phyloP scores from a whole-genome alignment of 2,797 vertebrate species.

The Lagorchestes hirsutus region DNA sequence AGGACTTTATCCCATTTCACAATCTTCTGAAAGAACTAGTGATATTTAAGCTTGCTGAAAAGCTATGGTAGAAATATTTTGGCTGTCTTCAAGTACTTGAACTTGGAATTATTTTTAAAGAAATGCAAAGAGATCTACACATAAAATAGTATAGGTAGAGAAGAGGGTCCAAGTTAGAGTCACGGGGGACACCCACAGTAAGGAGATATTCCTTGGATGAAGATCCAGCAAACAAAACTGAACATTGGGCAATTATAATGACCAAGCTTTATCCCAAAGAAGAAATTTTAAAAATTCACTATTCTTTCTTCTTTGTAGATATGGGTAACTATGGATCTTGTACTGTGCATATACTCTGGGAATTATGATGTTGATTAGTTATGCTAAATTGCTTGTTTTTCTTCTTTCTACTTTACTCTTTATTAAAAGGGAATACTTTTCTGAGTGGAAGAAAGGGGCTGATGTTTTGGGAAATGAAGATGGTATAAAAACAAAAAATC shows the following conservation, averaged over 20 bases:
- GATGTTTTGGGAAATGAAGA: too few species aligned
- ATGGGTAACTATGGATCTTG: not conserved
- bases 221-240: not conserved
- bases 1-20: not conserved
- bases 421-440: too few species aligned
- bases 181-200: not conserved
- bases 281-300: not conserved
- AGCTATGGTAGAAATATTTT: not conserved
- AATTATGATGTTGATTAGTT: not conserved
- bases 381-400: not conserved
- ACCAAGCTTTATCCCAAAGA: not conserved
- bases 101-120: not conserved
- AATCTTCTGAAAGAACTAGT: not conserved
- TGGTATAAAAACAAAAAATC: not conserved
- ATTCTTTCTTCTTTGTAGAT: not conserved
- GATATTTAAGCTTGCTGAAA: not conserved
- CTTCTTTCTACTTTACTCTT: not conserved
- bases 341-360: not conserved
- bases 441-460: too few species aligned
- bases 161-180: not conserved
- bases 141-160: not conserved
- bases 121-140: not conserved
- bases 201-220: not conserved
- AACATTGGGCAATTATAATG: not conserved
- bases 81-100: not conserved